Percentiles rank a stretch among this genome's conserved stretches.
Evolutionary conservation across 2,888 invertebrate species (phyloP).

Genomic region (Leptopterna dolabrata): DNA sequence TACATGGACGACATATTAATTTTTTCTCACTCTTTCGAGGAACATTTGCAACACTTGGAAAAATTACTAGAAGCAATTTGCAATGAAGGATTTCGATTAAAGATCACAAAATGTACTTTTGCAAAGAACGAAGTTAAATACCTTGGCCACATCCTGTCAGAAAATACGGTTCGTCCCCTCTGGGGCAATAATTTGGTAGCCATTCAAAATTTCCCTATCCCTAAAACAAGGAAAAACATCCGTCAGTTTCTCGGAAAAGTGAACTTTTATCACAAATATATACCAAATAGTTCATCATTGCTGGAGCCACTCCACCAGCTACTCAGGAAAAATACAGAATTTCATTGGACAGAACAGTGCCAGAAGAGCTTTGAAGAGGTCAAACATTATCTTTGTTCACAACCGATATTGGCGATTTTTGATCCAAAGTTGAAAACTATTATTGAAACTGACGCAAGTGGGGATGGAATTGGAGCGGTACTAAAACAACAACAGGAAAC

Average conservation of each 20-base stretch:
- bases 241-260: constrained; percentile 38
- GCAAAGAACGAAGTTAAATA: constrained; percentile 51
- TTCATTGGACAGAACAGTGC: constrained; percentile 43
- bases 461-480: constrained; percentile 62
- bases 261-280: constrained; percentile 44
- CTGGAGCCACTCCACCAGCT: constrained; percentile 51
- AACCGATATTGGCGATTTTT: constrained; percentile 63
- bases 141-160: constrained; percentile 49
- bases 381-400: constrained; percentile 59
- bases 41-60: constrained; percentile 43
- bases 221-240: constrained; percentile 35
- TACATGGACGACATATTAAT: constrained; percentile 56
- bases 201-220: constrained; percentile 37
- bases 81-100: constrained; percentile 54
- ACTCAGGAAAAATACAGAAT: constrained; percentile 34
- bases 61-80: constrained; percentile 46
- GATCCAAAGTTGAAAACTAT: constrained; percentile 62
- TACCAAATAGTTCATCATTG: constrained; percentile 18
- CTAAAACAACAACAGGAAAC: constrained; percentile 59
- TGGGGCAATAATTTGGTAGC: constrained; percentile 45
- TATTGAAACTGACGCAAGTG: constrained; percentile 64
- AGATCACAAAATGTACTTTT: constrained; percentile 55
- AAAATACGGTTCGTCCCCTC: constrained; percentile 45
- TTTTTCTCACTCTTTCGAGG: constrained; percentile 52
- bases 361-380: constrained; percentile 33